These are phyloP conservation scores for Seira sanloemensis DNA, from an alignment of 2,888 invertebrate species.

Conservation along the genomic window DNA sequence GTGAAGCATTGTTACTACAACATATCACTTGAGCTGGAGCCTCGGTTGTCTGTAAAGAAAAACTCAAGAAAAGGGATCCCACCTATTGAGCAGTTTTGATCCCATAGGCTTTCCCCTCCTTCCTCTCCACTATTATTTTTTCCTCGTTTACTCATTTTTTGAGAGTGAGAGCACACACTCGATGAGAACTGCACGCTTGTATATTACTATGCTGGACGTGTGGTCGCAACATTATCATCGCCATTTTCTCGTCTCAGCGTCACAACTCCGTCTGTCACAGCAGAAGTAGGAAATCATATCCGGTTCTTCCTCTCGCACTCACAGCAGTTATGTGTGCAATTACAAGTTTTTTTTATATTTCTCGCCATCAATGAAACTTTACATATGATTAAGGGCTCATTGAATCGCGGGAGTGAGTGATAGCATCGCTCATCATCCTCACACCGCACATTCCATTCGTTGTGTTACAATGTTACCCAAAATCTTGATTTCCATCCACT, in stretches of 20 bases:
- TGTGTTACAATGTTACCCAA: slow-evolving; percentile 28
- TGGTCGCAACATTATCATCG: neutral
- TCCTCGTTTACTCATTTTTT: neutral
- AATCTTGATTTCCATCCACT: neutral
- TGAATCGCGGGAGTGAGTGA: slow-evolving; percentile 22
- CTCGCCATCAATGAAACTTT: slow-evolving; percentile 15
- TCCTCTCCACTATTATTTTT: neutral
- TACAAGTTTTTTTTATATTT: slow-evolving; percentile 9
- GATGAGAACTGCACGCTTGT: neutral
- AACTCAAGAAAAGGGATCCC: neutral
- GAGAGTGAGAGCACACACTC: too few species aligned
- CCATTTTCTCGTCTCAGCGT: neutral
- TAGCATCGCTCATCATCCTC: slow-evolving; percentile 38
- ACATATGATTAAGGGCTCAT: slow-evolving; percentile 15
- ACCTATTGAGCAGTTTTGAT: slow-evolving; percentile 5
- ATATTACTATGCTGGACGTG: too few species aligned
- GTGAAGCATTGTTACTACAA: neutral
- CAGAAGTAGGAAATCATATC: neutral
- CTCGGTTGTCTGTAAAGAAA: neutral
- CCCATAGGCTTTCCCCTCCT: neutral
- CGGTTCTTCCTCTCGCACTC: neutral
- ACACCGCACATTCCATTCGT: slow-evolving; percentile 24
- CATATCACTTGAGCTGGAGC: neutral
- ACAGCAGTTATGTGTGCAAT: slow-evolving; percentile 5
- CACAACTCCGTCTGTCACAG: neutral